Conservation (phyloP, 2,888 invertebrate genomes). For the Orthosia gracilis region DNA sequence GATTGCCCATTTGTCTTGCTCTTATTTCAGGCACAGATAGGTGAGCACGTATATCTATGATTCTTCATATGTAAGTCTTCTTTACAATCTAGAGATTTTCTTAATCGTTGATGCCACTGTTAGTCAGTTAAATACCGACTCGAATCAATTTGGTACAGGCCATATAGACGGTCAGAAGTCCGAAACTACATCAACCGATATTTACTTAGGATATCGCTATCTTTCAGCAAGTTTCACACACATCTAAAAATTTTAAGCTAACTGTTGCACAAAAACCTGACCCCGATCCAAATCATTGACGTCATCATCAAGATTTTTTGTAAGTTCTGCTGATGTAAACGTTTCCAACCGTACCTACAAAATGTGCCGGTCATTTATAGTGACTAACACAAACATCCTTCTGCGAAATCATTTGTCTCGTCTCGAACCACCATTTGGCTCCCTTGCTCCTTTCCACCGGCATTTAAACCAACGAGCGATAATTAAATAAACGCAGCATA, state of each 20-base stretch:
- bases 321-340: slow-evolving; percentile 35
- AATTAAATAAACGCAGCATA: slow-evolving; percentile 75
- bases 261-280: slow-evolving; percentile 24
- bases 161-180: not conserved
- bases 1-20: not conserved
- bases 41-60: not conserved
- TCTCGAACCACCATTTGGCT: slow-evolving; percentile 48
- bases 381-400: slow-evolving; percentile 67
- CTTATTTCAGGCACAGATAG: not conserved
- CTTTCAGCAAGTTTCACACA: not conserved
- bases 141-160: not conserved
- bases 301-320: slow-evolving; percentile 43
- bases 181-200: not conserved
- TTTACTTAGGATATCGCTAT: not conserved
- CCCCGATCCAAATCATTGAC: slow-evolving; percentile 43
- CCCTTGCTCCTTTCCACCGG: slow-evolving; percentile 32
- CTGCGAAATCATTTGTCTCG: slow-evolving; percentile 66
- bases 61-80: not conserved
- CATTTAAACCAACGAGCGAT: slow-evolving; percentile 63
- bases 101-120: not conserved
- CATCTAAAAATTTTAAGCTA: slow-evolving; percentile 12
- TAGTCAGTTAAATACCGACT: not conserved
- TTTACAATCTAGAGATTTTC: not conserved
- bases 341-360: slow-evolving; percentile 37
- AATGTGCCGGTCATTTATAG: slow-evolving; percentile 59